Conservation (phyloP, 2,113 vertebrate genomes). For the Cyprinodon brontotheroides region DNA sequence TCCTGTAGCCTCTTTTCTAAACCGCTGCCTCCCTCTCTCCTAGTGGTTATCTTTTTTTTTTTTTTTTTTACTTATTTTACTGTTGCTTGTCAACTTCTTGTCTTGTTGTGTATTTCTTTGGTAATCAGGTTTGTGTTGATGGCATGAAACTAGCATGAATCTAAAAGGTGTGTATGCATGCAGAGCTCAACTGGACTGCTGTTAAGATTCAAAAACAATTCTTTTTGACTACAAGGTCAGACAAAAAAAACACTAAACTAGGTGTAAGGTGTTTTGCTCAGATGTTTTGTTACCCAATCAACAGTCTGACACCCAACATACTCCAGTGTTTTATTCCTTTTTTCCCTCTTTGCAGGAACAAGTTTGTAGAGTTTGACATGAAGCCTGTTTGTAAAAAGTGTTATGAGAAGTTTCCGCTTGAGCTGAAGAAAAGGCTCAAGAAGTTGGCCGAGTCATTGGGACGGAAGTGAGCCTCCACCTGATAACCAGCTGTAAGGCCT, state of each 20-base stretch:
- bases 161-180: background rate
- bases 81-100: background rate
- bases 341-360: slow-evolving; percentile 87
- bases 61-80: too few species aligned
- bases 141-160: background rate
- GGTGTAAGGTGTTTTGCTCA: background rate
- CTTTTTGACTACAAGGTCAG: background rate
- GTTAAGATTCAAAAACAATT: background rate
- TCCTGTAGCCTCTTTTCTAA: slow-evolving; percentile 81
- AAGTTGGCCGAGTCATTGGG: slow-evolving; percentile 94
- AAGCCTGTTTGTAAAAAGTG: slow-evolving; percentile 99
- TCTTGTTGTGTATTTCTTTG: slow-evolving; percentile 5
- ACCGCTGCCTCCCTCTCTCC: slow-evolving; percentile 31
- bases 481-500: slow-evolving; percentile 2
- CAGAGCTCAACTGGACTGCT: background rate
- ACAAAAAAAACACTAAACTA: background rate
- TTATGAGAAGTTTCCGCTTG: slow-evolving; percentile 98
- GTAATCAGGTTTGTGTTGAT: background rate
- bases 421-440: slow-evolving; percentile 98
- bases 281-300: slow-evolving; percentile 1
- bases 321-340: slow-evolving; percentile 22
- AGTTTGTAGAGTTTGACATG: slow-evolving; percentile 99
- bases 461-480: slow-evolving; percentile 84
- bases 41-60: background rate
- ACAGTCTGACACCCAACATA: background rate